Percentiles rank a stretch among this genome's conserved stretches.
Evolutionary conservation across 2,797 vertebrate species (phyloP).

Genomic region (Enteromius fasciolatus): DNA sequence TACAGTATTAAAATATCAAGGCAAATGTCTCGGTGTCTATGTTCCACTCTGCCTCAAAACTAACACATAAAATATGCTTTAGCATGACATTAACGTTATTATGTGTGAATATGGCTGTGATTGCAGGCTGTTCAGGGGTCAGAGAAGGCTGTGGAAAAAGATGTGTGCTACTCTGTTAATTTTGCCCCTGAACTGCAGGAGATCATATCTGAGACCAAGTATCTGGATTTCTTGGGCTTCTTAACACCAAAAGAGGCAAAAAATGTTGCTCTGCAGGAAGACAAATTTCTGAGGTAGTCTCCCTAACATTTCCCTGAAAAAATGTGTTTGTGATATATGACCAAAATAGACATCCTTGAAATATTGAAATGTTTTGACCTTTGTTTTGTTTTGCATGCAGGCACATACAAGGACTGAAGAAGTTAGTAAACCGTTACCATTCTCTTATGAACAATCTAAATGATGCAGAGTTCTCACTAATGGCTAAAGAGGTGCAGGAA

Average conservation of each 20-base stretch:
- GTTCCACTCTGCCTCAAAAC: not conserved
- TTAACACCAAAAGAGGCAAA: slow-evolving; percentile 78
- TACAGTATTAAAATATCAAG: no score
- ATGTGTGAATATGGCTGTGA: slow-evolving; percentile 10
- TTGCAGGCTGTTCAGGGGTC: slow-evolving; percentile 19
- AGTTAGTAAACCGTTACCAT: slow-evolving; percentile 78
- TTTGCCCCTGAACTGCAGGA: slow-evolving; percentile 83
- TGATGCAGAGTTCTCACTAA: slow-evolving; percentile 78
- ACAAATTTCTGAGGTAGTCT: slow-evolving; percentile 80
- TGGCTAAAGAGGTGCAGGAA: slow-evolving; percentile 77
- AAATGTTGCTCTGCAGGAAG: slow-evolving; percentile 83
- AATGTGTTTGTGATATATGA: not conserved
- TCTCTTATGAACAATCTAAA: slow-evolving; percentile 77
- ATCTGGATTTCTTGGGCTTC: slow-evolving; percentile 82
- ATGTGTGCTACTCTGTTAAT: slow-evolving; percentile 77
- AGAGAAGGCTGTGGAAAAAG: slow-evolving; percentile 59
- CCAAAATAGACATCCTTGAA: not conserved
- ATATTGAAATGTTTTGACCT: not conserved
- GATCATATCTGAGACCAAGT: slow-evolving; percentile 85
- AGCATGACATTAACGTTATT: not conserved
- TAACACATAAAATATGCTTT: not conserved
- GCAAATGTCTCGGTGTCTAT: not conserved
- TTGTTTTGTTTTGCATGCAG: slow-evolving; percentile 67
- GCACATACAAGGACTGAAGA: slow-evolving; percentile 76
- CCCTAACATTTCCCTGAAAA: not conserved